These are phyloP conservation scores for Erebia palarica DNA, from an alignment of 2,888 invertebrate genomes.

Conservation along the genomic window DNA sequence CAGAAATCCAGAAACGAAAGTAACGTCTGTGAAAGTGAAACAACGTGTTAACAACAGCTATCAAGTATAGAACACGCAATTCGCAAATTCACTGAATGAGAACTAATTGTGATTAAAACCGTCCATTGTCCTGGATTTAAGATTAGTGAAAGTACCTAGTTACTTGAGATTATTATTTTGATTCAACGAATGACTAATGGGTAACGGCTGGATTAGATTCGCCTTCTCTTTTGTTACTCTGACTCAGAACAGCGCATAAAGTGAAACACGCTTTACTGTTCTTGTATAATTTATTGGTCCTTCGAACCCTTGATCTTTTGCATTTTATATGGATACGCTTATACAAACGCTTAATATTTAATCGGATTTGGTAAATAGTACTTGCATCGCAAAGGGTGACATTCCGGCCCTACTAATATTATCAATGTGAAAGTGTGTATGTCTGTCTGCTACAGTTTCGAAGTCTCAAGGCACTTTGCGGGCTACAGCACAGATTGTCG, in stretches of 20 bases:
- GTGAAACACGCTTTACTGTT: neutral
- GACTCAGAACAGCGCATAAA: constrained; percentile 6
- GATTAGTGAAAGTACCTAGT: constrained; percentile 38
- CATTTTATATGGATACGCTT: neutral
- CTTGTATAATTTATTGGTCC: neutral
- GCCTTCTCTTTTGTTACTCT: constrained; percentile 15
- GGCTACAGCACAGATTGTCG: no score
- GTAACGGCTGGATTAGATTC: constrained; percentile 18
- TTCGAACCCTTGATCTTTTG: neutral
- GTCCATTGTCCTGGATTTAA: constrained; percentile 37
- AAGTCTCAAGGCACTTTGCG: no score
- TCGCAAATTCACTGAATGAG: constrained; percentile 37
- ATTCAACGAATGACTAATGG: constrained; percentile 26
- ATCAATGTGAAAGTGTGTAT: no score
- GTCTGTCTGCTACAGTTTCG: no score
- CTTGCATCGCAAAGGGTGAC: no score
- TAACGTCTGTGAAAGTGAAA: constrained; percentile 33
- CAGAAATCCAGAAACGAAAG: constrained; percentile 24
- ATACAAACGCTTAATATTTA: neutral
- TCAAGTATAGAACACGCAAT: constrained; percentile 37
- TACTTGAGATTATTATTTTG: constrained; percentile 18
- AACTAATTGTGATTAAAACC: constrained; percentile 36
- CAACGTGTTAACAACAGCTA: constrained; percentile 36
- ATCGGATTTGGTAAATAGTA: neutral
- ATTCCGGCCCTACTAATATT: no score